A percentile compares a stretch with the other conserved stretches of the same genome.
Conservation (phyloP, 1,140 invertebrate species). For the Mercenaria mercenaria region DNA sequence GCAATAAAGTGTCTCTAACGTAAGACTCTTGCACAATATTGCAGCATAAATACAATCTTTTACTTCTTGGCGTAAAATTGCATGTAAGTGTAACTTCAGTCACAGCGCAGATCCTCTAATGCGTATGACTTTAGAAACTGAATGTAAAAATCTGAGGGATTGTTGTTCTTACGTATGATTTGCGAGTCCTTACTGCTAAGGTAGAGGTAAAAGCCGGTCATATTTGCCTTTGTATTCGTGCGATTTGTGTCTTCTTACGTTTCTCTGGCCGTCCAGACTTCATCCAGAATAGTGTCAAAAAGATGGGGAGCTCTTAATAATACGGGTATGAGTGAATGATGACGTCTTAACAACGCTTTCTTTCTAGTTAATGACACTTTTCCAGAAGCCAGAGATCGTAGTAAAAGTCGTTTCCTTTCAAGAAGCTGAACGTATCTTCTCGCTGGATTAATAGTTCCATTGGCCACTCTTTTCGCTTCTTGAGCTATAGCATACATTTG, state of each 20-base stretch:
- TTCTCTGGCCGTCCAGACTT: background rate
- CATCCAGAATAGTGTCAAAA: background rate
- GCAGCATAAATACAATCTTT: no score
- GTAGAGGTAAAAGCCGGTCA: no score
- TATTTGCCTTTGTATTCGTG: background rate
- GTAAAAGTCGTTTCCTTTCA: background rate
- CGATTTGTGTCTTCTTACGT: background rate
- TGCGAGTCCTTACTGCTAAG: no score
- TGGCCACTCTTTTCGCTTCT: background rate
- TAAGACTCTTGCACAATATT: no score
- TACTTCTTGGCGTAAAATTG: background rate
- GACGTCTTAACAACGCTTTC: no score
- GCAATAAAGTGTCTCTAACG: no score
- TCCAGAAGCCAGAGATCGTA: background rate
- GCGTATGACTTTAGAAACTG: conserved; percentile 47
- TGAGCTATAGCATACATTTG: background rate
- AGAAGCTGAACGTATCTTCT: no score
- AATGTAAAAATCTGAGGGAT: no score
- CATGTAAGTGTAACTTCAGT: no score
- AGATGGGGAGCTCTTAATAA: background rate
- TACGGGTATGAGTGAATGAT: background rate
- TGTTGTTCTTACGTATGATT: no score
- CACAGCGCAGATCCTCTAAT: no score
- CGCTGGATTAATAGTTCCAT: background rate
- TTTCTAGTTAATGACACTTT: no score